These are phyloP conservation scores for Vipera ursinii DNA, from an alignment of 2,797 vertebrate genomes.

Conservation along the genomic window DNA sequence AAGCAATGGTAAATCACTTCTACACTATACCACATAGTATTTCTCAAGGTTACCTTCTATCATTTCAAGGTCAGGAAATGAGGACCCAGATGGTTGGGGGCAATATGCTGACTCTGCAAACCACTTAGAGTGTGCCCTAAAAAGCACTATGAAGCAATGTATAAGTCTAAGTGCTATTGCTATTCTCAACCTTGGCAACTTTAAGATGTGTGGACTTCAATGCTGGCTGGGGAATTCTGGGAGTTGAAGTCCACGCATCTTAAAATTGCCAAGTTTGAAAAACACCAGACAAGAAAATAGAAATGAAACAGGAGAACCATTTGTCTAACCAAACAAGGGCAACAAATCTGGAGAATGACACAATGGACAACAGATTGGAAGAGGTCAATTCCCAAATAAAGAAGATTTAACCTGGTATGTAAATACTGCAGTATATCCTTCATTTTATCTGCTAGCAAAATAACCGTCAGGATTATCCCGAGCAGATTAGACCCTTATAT, in stretches of 20 bases:
- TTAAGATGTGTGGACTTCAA: neutral
- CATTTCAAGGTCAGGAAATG: neutral
- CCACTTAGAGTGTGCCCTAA: neutral
- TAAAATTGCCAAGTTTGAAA: neutral
- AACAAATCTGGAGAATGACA: neutral
- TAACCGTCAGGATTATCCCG: neutral
- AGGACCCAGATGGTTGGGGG: neutral
- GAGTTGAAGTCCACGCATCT: neutral
- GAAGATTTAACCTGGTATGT: neutral
- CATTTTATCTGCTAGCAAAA: neutral
- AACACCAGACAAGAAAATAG: neutral
- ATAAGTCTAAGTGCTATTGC: neutral
- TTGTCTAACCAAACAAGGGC: neutral
- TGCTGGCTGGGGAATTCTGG: neutral
- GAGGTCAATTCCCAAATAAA: neutral
- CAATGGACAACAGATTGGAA: neutral
- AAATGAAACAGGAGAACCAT: neutral
- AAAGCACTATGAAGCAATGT: neutral
- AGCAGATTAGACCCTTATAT: neutral
- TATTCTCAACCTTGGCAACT: neutral
- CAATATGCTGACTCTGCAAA: neutral
- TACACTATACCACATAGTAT: neutral
- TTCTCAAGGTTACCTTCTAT: neutral
- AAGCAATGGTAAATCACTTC: neutral
- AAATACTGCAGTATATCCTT: neutral